Conservation (phyloP, 2,888 invertebrate genomes). For the Acanthoscelides obtectus region DNA sequence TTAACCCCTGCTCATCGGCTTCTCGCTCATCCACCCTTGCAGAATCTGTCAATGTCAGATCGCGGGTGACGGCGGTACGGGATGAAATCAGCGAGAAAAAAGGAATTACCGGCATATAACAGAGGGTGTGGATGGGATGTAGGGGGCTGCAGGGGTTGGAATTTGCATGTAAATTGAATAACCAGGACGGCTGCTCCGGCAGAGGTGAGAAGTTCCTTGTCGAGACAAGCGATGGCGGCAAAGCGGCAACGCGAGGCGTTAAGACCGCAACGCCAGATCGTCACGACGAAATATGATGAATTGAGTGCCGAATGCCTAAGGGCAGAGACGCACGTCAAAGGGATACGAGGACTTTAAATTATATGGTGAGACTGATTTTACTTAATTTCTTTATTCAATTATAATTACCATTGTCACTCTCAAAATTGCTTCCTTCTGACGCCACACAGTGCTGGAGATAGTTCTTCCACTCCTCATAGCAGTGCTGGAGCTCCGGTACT, state of each 20-base stretch:
- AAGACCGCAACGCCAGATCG: constrained; percentile 1
- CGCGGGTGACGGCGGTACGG: background rate
- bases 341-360: no score
- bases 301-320: constrained; percentile 18
- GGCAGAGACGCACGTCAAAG: no score
- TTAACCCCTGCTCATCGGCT: background rate
- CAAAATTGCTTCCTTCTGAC: no score
- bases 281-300: constrained; percentile 21
- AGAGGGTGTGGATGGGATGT: background rate
- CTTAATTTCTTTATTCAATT: no score
- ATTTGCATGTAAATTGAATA: constrained; percentile 18
- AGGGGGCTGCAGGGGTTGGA: constrained; percentile 10
- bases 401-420: no score
- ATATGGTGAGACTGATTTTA: no score
- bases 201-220: constrained; percentile 7
- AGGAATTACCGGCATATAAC: background rate
- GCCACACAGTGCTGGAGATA: no score
- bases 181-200: constrained; percentile 6
- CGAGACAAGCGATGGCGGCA: constrained; percentile 13
- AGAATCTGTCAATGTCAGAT: constrained; percentile 4
- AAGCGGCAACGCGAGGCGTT: no score
- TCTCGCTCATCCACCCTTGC: background rate
- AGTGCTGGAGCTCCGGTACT: no score
- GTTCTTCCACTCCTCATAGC: no score
- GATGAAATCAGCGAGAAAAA: background rate